phyloP scores from a whole-genome alignment of 2,797 vertebrate genomes.

The Coracias cyanogaster region DNA sequence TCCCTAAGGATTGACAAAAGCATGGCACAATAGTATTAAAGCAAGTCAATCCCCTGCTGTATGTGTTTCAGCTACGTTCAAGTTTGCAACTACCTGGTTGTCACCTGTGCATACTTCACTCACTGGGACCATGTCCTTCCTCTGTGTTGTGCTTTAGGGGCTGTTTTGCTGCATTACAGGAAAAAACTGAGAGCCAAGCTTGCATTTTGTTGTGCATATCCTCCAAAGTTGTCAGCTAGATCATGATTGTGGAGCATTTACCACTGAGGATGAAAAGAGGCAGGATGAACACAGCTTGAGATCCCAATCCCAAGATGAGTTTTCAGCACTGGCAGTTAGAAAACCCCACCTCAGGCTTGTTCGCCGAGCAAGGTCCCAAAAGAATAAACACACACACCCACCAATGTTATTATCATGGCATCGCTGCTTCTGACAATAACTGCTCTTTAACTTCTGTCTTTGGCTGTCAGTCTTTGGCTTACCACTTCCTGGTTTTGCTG shows the following conservation, averaged over 20 bases:
- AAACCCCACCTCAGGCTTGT: constrained; percentile 14
- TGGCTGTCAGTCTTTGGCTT: not conserved
- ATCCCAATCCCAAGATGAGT: not conserved
- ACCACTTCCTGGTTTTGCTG: not conserved
- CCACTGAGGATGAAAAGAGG: not conserved
- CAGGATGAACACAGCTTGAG: not conserved
- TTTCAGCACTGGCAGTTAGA: not conserved
- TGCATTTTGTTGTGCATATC: not conserved
- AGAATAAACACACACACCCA: constrained; percentile 5
- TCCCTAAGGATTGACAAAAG: not conserved
- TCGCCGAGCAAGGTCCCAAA: constrained; percentile 11
- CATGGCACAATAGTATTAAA: not conserved
- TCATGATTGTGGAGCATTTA: not conserved
- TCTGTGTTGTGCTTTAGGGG: not conserved
- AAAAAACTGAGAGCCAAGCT: not conserved
- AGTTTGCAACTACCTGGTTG: not conserved
- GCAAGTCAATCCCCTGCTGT: not conserved
- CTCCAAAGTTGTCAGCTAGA: not conserved
- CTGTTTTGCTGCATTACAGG: not conserved
- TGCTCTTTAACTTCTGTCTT: constrained; percentile 14
- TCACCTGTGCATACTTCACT: not conserved
- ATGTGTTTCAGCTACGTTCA: constrained; percentile 11
- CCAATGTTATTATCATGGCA: not conserved
- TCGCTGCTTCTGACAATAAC: constrained; percentile 14
- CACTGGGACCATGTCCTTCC: not conserved